Base-by-base conservation (phyloP, 1,140 invertebrate species). In the Homalodisca vitripennis region DNA sequence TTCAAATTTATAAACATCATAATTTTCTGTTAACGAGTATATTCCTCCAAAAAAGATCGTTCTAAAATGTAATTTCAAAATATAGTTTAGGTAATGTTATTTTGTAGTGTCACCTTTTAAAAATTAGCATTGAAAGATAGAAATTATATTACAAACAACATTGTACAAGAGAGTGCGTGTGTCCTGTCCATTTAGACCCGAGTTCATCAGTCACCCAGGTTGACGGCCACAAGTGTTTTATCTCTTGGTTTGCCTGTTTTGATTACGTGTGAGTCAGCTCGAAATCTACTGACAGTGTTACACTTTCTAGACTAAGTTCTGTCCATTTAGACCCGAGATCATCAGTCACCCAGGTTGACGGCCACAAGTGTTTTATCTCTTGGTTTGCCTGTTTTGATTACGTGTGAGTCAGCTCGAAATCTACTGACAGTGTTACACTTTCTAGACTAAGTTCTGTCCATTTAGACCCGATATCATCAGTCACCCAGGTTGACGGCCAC, bases 151-250 rank as follows among this genome's bases (percentile, higher is more conserved):
- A n/a, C n/a, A n/a, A n/a, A n/a, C n/a, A n/a, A n/a, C n/a, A n/a
- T n/a, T n/a, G n/a, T n/a, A n/a, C n/a, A n/a, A n/a, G n/a, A n/a
- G 34, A 10, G 34, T 41, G 55, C 55, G 55, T 60, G 55, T 27
- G 14, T 27, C 2, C 26, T 22, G 12, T 26, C 29, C 22, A 60
- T 60, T 60, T 17, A 51, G 48, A 3, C 26, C 55, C 3, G 13
- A 30, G 24, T 60, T 24, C 55, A 60, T 60, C 55, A 60, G 22
- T 60, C 55, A 60, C 55, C 26, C 26, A 60, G 29, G 26, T 26
- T 60, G 55, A 60, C 55, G 27, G 48, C 26, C 6, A 24, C 55
- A 60, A 60, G 27, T 60, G 55, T 60, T 60, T 60, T 60, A 27
- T 60, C 55, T 60, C 14, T n/a, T n/a, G n/a, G n/a, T n/a, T n/a